phyloP scores from a whole-genome alignment of 64 coral and sea anemone genomes.

The Astreopora myriophthalma region DNA sequence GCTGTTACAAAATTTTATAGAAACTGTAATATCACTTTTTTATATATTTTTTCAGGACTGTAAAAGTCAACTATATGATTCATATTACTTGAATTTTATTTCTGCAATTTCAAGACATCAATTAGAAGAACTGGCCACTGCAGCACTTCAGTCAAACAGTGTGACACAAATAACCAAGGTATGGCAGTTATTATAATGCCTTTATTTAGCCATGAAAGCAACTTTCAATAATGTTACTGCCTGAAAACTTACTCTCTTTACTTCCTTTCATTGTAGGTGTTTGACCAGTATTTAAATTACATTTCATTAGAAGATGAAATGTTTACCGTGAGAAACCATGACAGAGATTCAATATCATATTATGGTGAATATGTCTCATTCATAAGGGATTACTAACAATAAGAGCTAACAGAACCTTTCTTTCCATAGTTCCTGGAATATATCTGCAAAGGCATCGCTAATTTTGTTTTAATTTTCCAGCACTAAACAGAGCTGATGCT shows the following conservation, averaged over 20 bases:
- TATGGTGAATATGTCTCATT: constrained; percentile 92
- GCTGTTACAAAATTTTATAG: no score
- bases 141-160: constrained; percentile 86
- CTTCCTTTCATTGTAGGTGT: constrained; percentile 66
- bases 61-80: constrained; percentile 92
- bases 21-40: constrained; percentile 1
- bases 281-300: constrained; percentile 99
- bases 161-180: constrained; percentile 97
- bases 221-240: no score
- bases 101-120: constrained; percentile 96
- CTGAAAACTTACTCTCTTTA: background rate
- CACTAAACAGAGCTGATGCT: constrained; percentile 94
- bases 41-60: constrained; percentile 75
- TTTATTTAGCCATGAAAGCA: no score
- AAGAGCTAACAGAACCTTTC: no score
- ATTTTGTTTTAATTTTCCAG: constrained; percentile 34
- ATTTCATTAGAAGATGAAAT: constrained; percentile 99
- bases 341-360: constrained; percentile 97
- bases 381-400: no score
- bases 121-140: constrained; percentile 91
- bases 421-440: no score
- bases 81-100: constrained; percentile 98
- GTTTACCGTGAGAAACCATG: constrained; percentile 98
- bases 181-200: no score
- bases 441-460: background rate